Base-by-base conservation (phyloP, 2,888 invertebrate species). In the Oxyscelio sp. region DNA sequence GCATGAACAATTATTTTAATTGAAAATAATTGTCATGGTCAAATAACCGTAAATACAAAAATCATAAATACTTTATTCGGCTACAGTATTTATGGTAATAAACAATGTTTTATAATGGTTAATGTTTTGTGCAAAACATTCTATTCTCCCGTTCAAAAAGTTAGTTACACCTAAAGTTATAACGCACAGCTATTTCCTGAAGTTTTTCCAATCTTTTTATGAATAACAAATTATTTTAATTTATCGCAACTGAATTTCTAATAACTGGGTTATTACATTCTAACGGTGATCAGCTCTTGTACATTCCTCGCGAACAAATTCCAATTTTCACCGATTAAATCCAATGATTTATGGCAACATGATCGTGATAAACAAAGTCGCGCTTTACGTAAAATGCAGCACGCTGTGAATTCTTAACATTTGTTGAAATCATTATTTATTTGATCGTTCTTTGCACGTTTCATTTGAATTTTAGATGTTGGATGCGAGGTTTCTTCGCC, bases 231-330 rank as follows among this genome's bases (percentile, higher is more conserved):
- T 65, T 21, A 6, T 27, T 54, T 27, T 54, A 40, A 54, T 68
- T 68, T 43, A 24, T 27, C 1, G n/a, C 27, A 68, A 43, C 40
- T 24, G 24, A 43, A 54, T 38, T 54, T 54, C n/a, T 21, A 48
- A 70, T 34, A 70, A 45, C 45, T 70, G 45, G 48, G 48, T 45
- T 48, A 70, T 70, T 70, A 70, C 70, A 4, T 19, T 8, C 21
- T 70, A 70, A 70, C 70, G 56, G 70, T 45, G 22, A 45, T 31
- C 11, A 21, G 31, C 21, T 31, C 45, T 9, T 70, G 56, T 70
- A 45, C 45, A 15, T 45, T 45, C 15, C 21, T 17, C 13, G 17
- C 5, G 45, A 22, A 24, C 22, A 22, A 54, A 68, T 50, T 50
- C 21, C 31, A 24, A 40, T 40, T 68, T 31, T 66, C 40, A 24